Evolutionary conservation across 1,140 invertebrate genomes (phyloP), one percentile per base, ranked within the genome.

Genomic region (Agrypnia vestita): DNA sequence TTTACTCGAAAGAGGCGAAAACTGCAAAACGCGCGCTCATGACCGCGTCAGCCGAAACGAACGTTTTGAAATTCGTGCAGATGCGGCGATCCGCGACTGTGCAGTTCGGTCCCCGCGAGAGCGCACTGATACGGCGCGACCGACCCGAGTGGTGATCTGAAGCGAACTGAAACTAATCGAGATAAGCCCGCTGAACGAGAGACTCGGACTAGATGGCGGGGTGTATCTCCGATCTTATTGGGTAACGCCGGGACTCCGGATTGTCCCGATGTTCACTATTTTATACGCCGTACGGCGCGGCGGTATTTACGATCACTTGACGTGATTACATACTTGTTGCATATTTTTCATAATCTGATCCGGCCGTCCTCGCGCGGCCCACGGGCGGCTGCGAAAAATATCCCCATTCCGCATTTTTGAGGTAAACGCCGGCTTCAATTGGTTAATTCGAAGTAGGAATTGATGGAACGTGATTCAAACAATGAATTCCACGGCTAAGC

Each of bases 381-480:
- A 69, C 67, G 9, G 35, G 19, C 43, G 13, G 15, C 43, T 71
- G 67, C 67, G 21, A 71, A 71, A 71, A 71, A 21, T 47, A 47
- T 15, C 0, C 21, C 11, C 13, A 71, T 71, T 71, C 67, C 67
- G 67, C 67, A 71, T 71, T 71, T 71, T 71, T 71, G 17, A 71
- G 46, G 67, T 71, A 71, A 71, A 71, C 67, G 67, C 3, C 67
- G 61, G 43, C 46, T 71, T 71, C 46, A 71, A 64, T 64, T 64
- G 61, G 61, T 44, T 64, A 64, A 64, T 64, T 64, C 11, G 10
- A 43, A 64, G 25, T 21, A 64, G 25, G 19, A 64, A 25, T 64
- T 64, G 21, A 43, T 43, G 61, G 35, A 64, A 21, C 35, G 25
- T 44, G 61, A 64, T 64, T 43, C 61, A 59, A 59, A 59, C 55